A percentile compares a stretch with the other conserved stretches of the same genome.
Evolutionary conservation across 1,140 invertebrate genomes (phyloP).

Genomic region (Coptotermes formosanus): DNA sequence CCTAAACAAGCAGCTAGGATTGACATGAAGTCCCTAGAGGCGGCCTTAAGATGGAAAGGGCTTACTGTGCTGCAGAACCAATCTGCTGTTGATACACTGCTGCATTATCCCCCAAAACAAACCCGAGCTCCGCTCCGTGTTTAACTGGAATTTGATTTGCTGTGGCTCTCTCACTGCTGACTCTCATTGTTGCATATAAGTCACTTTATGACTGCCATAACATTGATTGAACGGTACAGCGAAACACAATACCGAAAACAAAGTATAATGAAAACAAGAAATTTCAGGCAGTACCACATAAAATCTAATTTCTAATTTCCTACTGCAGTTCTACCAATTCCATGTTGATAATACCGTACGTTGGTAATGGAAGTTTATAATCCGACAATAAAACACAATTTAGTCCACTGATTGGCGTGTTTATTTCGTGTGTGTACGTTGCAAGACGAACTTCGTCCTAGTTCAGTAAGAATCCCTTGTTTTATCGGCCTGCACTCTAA

Average conservation of each 20-base stretch:
- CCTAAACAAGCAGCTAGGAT: slow-evolving; percentile 28
- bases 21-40: slow-evolving; percentile 27
- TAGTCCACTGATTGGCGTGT: too few relatives aligned
- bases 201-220: not conserved
- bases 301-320: too few relatives aligned
- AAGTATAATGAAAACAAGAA: not conserved
- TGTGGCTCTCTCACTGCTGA: not conserved
- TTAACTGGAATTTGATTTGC: not conserved
- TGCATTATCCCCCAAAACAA: not conserved
- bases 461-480: too few relatives aligned
- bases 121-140: not conserved
- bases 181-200: not conserved
- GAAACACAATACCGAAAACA: not conserved
- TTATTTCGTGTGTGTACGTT: too few relatives aligned
- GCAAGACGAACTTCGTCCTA: too few relatives aligned
- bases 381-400: too few relatives aligned
- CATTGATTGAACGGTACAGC: not conserved
- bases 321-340: too few relatives aligned
- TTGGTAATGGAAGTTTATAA: too few relatives aligned
- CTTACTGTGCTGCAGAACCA: not conserved
- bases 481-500: too few relatives aligned
- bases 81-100: not conserved
- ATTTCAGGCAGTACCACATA: too few relatives aligned
- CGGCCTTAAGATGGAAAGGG: not conserved
- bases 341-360: too few relatives aligned